Percentiles rank a stretch among this genome's conserved stretches.
phyloP scores from a whole-genome alignment of 2,888 invertebrate genomes.

The Pseudococcus longispinus region DNA sequence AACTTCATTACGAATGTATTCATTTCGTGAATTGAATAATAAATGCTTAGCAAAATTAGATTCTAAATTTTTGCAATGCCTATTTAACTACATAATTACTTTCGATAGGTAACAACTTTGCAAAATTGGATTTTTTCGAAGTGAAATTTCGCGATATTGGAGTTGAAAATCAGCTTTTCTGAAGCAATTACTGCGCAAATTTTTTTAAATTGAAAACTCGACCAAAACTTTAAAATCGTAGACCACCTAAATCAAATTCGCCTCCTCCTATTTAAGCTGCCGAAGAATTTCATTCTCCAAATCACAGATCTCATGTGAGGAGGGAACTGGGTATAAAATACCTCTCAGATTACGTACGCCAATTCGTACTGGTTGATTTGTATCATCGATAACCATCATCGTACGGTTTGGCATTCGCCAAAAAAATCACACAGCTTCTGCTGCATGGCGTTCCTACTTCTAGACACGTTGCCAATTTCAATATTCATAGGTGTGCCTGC shows the following conservation, averaged over 20 bases:
- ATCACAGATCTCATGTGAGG: not conserved
- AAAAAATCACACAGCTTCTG: not conserved
- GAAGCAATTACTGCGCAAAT: too few relatives aligned
- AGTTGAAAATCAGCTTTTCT: too few relatives aligned
- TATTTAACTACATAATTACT: too few relatives aligned
- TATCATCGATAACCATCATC: not conserved
- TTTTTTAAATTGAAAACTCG: too few relatives aligned
- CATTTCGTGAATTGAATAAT: too few relatives aligned
- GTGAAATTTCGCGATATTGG: too few relatives aligned
- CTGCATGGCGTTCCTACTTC: not conserved
- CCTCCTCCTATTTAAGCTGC: not conserved
- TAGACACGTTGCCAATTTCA: constrained; percentile 11
- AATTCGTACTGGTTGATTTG: not conserved
- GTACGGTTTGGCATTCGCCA: not conserved
- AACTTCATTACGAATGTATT: too few relatives aligned
- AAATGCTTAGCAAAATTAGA: too few relatives aligned
- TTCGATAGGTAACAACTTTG: too few relatives aligned
- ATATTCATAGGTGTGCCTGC: not conserved
- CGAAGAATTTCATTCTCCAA: not conserved
- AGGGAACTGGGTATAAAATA: not conserved
- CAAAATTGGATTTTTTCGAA: too few relatives aligned
- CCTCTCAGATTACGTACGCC: not conserved
- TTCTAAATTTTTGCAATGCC: too few relatives aligned
- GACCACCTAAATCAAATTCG: not conserved
- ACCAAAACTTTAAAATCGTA: too few relatives aligned